These are phyloP conservation scores for Coelopa frigida DNA, from an alignment of 1,140 invertebrate species.

Conservation along the genomic window DNA sequence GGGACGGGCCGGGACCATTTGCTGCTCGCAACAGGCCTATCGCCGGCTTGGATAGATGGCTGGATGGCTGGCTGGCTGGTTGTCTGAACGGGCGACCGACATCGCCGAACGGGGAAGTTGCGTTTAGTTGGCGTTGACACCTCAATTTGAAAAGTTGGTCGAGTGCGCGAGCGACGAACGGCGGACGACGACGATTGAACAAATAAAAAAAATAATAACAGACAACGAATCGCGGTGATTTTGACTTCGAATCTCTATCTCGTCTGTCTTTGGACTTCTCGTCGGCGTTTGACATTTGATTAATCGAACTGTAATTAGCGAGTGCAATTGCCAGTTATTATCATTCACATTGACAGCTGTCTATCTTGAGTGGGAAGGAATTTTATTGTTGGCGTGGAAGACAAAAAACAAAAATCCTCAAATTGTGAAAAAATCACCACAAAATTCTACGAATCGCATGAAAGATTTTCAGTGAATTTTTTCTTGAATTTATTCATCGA, in stretches of 20 bases:
- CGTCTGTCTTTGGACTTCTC: no score
- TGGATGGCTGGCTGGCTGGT: constrained; percentile 5
- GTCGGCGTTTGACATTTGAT: no score
- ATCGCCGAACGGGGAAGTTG: constrained; percentile 9
- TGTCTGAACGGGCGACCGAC: constrained; percentile 4
- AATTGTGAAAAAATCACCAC: constrained; percentile 11
- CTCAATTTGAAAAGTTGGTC: constrained; percentile 25
- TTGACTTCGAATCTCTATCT: no score
- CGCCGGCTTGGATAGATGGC: constrained; percentile 7
- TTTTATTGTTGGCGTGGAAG: no score
- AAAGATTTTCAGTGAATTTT: no score
- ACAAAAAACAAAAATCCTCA: background rate
- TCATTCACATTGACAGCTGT: no score
- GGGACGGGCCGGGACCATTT: constrained; percentile 5
- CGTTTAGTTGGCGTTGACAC: constrained; percentile 19
- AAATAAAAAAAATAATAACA: background rate
- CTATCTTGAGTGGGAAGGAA: no score
- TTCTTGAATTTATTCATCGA: no score
- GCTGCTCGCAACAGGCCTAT: constrained; percentile 13
- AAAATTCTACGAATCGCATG: no score
- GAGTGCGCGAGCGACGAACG: background rate
- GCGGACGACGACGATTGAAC: background rate
- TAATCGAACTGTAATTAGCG: no score
- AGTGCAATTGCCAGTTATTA: no score
- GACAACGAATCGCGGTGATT: background rate